Percentiles rank a stretch among this genome's conserved stretches.
Evolutionary conservation across 1,140 invertebrate genomes (phyloP).

Genomic region (Monomorium pharaonis): DNA sequence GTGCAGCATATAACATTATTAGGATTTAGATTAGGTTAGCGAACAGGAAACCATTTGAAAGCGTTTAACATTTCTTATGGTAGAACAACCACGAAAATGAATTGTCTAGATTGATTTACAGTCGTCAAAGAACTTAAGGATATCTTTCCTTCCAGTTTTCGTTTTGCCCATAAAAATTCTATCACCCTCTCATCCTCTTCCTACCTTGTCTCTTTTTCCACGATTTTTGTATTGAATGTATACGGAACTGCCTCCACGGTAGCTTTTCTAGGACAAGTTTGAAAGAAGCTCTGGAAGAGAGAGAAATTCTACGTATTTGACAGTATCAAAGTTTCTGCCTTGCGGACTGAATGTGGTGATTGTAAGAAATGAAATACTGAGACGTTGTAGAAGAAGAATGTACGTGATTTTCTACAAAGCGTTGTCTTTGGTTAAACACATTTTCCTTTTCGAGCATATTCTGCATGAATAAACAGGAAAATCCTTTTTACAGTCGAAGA

Average conservation of each 20-base stretch:
- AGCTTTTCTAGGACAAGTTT: conserved; percentile 68
- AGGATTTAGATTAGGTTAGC: neutral
- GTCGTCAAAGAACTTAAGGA: conserved; percentile 38
- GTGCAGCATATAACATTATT: neutral
- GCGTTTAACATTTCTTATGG: conserved; percentile 20
- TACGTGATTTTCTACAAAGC: neutral
- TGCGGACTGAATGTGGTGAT: conserved; percentile 60
- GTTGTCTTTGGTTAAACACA: conserved; percentile 20
- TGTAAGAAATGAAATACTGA: conserved; percentile 58
- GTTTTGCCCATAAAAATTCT: conserved; percentile 61
- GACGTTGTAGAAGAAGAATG: conserved; percentile 50
- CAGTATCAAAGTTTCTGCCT: conserved; percentile 73
- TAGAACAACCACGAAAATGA: conserved; percentile 31
- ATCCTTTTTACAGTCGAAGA: neutral
- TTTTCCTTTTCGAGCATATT: neutral
- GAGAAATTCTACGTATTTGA: conserved; percentile 76
- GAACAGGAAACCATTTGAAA: conserved; percentile 30
- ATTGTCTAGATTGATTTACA: conserved; percentile 31
- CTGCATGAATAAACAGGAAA: neutral
- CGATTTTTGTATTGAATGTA: conserved; percentile 53
- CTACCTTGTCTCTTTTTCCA: conserved; percentile 1
- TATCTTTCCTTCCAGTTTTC: neutral
- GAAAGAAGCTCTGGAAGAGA: conserved; percentile 77
- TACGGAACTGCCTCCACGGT: conserved; percentile 29
- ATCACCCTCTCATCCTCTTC: conserved; percentile 5